Percentiles rank a stretch among this genome's conserved stretches.
Conservation (phyloP, 1,140 invertebrate species). For the Cydia strobilella region DNA sequence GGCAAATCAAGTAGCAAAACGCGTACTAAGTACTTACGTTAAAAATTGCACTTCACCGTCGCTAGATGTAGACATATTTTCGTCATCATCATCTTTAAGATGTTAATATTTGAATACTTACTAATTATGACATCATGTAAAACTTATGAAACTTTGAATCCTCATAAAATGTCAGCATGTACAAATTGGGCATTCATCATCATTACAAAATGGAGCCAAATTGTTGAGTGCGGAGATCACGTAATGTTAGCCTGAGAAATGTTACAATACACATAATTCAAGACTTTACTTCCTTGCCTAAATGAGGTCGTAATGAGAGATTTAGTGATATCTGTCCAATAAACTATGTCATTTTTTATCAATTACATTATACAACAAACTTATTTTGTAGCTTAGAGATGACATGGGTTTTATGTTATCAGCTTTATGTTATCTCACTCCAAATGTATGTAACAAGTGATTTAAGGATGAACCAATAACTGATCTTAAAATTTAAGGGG, state of each 20-base stretch:
- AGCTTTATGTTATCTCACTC: too few relatives aligned
- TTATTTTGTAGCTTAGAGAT: too few relatives aligned
- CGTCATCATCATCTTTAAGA: not conserved
- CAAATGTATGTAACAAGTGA: too few relatives aligned
- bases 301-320: not conserved
- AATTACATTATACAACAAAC: too few relatives aligned
- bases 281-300: not conserved
- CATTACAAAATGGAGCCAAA: slow-evolving; percentile 9
- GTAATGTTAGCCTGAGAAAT: slow-evolving; percentile 21
- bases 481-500: too few relatives aligned
- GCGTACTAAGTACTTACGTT: too few relatives aligned
- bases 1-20: too few relatives aligned
- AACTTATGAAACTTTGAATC: not conserved
- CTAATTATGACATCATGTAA: not conserved
- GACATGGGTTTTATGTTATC: too few relatives aligned
- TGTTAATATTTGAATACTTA: not conserved
- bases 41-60: too few relatives aligned
- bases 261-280: slow-evolving; percentile 14
- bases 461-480: too few relatives aligned
- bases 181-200: slow-evolving; percentile 20
- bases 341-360: too few relatives aligned
- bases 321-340: too few relatives aligned
- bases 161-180: slow-evolving; percentile 14
- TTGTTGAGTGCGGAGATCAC: slow-evolving; percentile 15
- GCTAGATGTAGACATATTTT: not conserved